These are phyloP conservation scores for Hyposmocoma kahamanoa DNA, from an alignment of 1,140 invertebrate genomes.

Conservation along the genomic window DNA sequence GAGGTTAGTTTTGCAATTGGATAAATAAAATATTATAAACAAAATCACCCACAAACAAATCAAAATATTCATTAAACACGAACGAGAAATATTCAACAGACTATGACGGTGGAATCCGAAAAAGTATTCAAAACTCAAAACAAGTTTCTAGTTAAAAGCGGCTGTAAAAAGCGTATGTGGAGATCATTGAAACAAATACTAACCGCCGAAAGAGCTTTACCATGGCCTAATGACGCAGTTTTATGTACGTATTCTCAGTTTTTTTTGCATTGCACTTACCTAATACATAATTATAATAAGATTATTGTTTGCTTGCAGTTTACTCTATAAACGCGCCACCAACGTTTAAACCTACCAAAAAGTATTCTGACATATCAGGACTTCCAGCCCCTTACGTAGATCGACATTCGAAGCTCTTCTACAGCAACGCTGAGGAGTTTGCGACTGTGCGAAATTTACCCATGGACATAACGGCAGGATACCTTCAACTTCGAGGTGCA, in stretches of 20 bases:
- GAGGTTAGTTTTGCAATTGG: too few species aligned
- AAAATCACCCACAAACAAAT: too few species aligned
- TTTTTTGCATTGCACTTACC: too few species aligned
- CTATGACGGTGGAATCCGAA: slow-evolving; percentile 42
- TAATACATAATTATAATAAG: too few species aligned
- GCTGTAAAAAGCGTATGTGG: slow-evolving; percentile 82
- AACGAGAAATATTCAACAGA: too few species aligned
- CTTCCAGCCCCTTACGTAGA: slow-evolving; percentile 90
- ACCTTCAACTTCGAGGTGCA: slow-evolving; percentile 88
- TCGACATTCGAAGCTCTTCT: slow-evolving; percentile 91
- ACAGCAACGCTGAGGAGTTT: slow-evolving; percentile 90
- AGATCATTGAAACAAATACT: slow-evolving; percentile 86
- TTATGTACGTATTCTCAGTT: slow-evolving; percentile 74
- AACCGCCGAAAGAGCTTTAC: slow-evolving; percentile 80
- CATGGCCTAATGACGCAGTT: slow-evolving; percentile 80
- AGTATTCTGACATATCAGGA: slow-evolving; percentile 95
- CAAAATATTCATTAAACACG: too few species aligned
- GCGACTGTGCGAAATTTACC: slow-evolving; percentile 86
- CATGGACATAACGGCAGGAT: slow-evolving; percentile 92
- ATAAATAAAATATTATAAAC: too few species aligned
- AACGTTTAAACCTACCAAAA: slow-evolving; percentile 92
- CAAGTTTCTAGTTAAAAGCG: slow-evolving; percentile 63
- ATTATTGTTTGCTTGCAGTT: slow-evolving; percentile 72
- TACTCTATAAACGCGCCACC: slow-evolving; percentile 92
- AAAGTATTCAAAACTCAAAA: slow-evolving; percentile 59